Evolutionary conservation across 2,797 vertebrate species (phyloP), one percentile per base, ranked within the genome.

Genomic region (Artibeus jamaicensis): DNA sequence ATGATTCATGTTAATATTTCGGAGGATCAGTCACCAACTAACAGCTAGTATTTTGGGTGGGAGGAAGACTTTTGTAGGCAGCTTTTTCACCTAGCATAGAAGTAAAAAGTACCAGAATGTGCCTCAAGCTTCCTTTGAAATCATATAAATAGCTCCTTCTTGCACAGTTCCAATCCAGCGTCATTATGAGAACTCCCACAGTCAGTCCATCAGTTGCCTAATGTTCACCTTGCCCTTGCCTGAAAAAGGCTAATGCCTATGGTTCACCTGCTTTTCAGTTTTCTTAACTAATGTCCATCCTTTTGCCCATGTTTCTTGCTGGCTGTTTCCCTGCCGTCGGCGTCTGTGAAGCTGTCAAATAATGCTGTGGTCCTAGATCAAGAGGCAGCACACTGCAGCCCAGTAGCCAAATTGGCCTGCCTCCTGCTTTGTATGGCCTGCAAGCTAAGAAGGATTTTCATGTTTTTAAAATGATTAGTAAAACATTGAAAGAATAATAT

Each of bases 11-110:
- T 90, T 91, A 97, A 86, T 95, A 96, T 94, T 96, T 93, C 91
- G 92, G 91, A 96, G 83, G 96, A 86, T 96, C 90, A 97, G 46
- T 97, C 76, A 77, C 50, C 96, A 88, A 78, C 92, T 92, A 94
- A 95, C 97, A 97, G 50, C n/a, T 92, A 93, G 84, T 57, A 55
- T 93, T 96, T 97, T 79, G 78, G 97, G 97, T 97, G 76, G 92
- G 77, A 98, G 88, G 94, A 97, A 94, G 91, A 57, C 94, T 98
- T 91, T 97, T 96, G 91, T 97, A 96, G 97, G 96, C 97, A 94
- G 70, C 89, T 86, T 15, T 70, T 95, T 98, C 93, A 96, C 83
- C 44, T 94, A 97, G 90, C 95, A 68, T 87, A 81, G 78, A 96
- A 68, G 89, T 81, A 70, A 74, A 96, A 84, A 92, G 46, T 94